Conservation (phyloP, 2,113 vertebrate genomes). For the Prinia subflava region DNA sequence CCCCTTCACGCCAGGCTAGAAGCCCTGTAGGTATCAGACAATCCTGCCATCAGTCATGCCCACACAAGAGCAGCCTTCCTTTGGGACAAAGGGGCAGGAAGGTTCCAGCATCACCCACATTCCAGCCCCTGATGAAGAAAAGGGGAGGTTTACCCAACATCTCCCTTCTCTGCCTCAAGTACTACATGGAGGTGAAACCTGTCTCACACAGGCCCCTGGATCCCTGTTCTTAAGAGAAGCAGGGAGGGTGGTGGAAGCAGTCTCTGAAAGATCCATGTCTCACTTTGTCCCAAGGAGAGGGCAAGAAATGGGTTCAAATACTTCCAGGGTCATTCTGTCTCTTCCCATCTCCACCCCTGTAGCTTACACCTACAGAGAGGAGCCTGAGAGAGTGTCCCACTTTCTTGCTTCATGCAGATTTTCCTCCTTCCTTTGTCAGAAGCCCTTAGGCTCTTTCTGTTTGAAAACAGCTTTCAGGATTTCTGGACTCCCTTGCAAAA, state of each 20-base stretch:
- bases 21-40: background rate
- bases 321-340: background rate
- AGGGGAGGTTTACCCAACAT: background rate
- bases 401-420: background rate
- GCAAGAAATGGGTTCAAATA: background rate
- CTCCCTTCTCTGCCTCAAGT: background rate
- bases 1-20: background rate
- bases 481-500: background rate
- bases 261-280: background rate
- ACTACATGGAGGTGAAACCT: background rate
- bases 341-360: background rate
- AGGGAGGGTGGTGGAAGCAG: background rate
- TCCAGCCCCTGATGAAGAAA: background rate
- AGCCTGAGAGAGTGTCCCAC: background rate
- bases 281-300: background rate
- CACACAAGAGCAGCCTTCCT: background rate
- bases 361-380: background rate
- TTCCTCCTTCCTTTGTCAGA: background rate
- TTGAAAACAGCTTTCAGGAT: background rate
- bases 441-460: background rate
- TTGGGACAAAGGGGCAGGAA: background rate
- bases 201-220: background rate
- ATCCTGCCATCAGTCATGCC: background rate
- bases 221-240: background rate
- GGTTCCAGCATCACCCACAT: accelerated